Base-by-base conservation (phyloP, 2,888 invertebrate species). In the Monochamus alternatus region DNA sequence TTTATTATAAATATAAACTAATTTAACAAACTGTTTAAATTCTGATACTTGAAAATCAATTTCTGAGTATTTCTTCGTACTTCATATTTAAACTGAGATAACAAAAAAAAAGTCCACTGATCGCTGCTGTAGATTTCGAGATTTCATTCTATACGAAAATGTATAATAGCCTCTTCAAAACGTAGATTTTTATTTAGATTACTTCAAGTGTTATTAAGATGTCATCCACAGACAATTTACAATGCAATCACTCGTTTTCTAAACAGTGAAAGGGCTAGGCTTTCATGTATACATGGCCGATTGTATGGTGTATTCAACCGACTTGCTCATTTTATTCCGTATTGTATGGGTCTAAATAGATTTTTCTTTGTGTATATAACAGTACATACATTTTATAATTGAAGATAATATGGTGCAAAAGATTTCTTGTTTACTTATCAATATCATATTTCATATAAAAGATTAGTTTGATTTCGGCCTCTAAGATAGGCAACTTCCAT, bases 121-220 rank as follows among this genome's bases (percentile, higher is more conserved):
- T 14, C 38, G 9, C 9, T 30, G 14, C 12, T 9, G 44, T 14
- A 22, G 3, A 22, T 64, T 30, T 64, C 14, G 14, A 30, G 5
- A 38, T 38, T 32, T 66, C 1, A 63, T 14, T 43, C 31, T 32
- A 47, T 22, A 64, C 44, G 58, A 55, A 68, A 38, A 44, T 69
- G 7, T 43, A 60, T 44, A 69, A 31, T 8, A 43, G 43, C 12
- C 60, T 30, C 60, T 60, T 60, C 47, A 69, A 60, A 47, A 47
- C 47, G 47, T 30, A 60, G 69, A 69, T 69, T 31, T 52, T 31
- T 43, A 69, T 69, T 69, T 69, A 69, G 69, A 69, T 69, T 69
- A 55, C 22, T 30, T 69, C 30, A 30, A 51, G 52, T 52, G 52
- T 12, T 51, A 55, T 14, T n/a, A 44, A 69, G 58, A 43, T 55